Percentiles rank a stretch among this genome's conserved stretches.
phyloP scores from a whole-genome alignment of 1,140 invertebrate genomes.

The Neodiprion pinetum region DNA sequence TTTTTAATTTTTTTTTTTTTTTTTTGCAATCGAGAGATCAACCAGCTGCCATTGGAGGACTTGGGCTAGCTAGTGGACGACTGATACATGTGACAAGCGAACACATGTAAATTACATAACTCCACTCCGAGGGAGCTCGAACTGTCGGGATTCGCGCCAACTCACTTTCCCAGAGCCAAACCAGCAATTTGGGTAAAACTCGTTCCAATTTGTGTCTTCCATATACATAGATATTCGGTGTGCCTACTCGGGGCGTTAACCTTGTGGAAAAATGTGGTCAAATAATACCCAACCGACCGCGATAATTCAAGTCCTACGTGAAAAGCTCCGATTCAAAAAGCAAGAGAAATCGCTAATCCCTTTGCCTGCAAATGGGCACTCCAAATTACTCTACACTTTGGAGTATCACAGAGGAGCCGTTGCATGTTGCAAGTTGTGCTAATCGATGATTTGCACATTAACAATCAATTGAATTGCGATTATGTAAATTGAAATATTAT shows the following conservation, averaged over 20 bases:
- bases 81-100: conserved; percentile 12
- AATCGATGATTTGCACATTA: too few relatives aligned
- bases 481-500: too few relatives aligned
- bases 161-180: background rate
- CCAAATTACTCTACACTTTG: too few relatives aligned
- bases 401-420: too few relatives aligned
- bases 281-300: too few relatives aligned
- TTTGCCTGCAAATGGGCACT: too few relatives aligned
- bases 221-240: background rate
- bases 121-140: background rate
- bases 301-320: too few relatives aligned
- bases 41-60: background rate
- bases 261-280: too few relatives aligned
- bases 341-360: too few relatives aligned
- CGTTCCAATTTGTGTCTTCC: background rate
- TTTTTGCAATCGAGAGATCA: background rate
- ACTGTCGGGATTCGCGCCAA: conserved; percentile 10
- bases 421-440: too few relatives aligned
- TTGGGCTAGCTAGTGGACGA: background rate
- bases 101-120: conserved; percentile 9
- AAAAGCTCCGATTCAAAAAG: too few relatives aligned
- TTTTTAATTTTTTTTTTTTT: background rate
- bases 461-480: too few relatives aligned
- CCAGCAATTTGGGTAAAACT: background rate
- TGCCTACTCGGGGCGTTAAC: background rate